Base-by-base conservation (phyloP, 2,113 vertebrate species). In the Panurus biarmicus region DNA sequence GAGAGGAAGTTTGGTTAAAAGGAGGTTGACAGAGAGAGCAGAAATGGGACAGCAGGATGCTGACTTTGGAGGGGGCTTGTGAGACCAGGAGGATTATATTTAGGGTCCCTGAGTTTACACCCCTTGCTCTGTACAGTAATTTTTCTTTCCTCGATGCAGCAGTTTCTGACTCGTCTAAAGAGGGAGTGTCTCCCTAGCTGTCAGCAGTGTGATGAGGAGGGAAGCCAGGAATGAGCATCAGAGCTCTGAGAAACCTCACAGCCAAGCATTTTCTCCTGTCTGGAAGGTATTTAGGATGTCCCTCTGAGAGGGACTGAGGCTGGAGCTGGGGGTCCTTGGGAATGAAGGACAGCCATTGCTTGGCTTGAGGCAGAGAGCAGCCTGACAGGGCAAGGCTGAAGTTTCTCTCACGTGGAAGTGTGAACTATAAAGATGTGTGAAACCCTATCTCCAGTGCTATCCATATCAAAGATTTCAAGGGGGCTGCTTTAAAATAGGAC, bases 351-450 rank as follows among this genome's bases (percentile, higher is more conserved):
- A 65, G 53, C 24, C 44, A 22, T 54, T 7, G 1, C 44, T 77
- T 72, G 53, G 73, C 57, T 8, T 8, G 10, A 81, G 58, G 66
- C 42, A 25, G 80, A 53, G 19, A 75, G 44, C 53, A 92, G 66
- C 77, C 56, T 57, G 80, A 24, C 1, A 3, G 70, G 80, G 58
- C 84, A 94, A 87, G 77, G 71, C 87, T 95, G 89, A 91, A 38
- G n/a, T 96, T 94, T 96, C 94, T 96, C 80, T 91, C 87, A 73
- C 28, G 3, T 92, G 74, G 71, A 89, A 73, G 58, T 87, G 84
- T 89, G 74, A 95, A 77, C 71, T 83, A 95, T 79, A 82, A 93
- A 96, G 87, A 79, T 0, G 0, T 42, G 40, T 0, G 26, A 91
- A 91, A 96, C 67, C 28, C 45, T 87, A 82, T 44, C 84, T 74